phyloP scores from a whole-genome alignment of 2,888 invertebrate genomes.

The Limnephilus auricula region DNA sequence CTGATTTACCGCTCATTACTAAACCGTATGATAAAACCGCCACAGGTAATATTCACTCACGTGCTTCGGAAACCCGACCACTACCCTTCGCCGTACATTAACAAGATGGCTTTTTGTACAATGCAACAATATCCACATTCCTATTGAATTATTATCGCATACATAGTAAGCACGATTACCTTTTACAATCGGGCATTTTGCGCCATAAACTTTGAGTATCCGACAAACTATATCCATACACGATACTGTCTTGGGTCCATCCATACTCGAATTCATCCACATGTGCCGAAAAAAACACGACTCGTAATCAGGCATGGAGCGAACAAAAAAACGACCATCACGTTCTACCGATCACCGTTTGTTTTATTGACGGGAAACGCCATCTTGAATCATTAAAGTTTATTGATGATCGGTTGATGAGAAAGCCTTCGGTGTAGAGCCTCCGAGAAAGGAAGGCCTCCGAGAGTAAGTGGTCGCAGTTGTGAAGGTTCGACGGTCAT shows the following conservation, averaged over 20 bases:
- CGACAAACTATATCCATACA: neutral
- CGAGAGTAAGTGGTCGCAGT: neutral
- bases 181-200: conserved; percentile 16
- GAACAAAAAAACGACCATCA: conserved; percentile 55
- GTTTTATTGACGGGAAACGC: conserved; percentile 34
- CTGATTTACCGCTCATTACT: neutral
- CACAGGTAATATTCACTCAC: too few species aligned
- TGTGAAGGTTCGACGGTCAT: neutral
- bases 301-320: conserved; percentile 30
- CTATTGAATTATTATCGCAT: neutral
- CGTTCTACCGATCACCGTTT: conserved; percentile 53
- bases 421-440: conserved; percentile 17
- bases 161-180: neutral
- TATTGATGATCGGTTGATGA: conserved; percentile 24
- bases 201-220: conserved; percentile 25
- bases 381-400: conserved; percentile 38
- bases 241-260: neutral
- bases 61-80: neutral
- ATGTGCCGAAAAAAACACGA: conserved; percentile 18
- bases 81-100: neutral
- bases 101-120: neutral
- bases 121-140: neutral
- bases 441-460: neutral
- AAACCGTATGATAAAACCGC: neutral
- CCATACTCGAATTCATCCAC: neutral